A percentile compares a stretch with the other conserved stretches of the same genome.
phyloP scores from a whole-genome alignment of 2,113 vertebrate genomes.

The Loxodonta africana region DNA sequence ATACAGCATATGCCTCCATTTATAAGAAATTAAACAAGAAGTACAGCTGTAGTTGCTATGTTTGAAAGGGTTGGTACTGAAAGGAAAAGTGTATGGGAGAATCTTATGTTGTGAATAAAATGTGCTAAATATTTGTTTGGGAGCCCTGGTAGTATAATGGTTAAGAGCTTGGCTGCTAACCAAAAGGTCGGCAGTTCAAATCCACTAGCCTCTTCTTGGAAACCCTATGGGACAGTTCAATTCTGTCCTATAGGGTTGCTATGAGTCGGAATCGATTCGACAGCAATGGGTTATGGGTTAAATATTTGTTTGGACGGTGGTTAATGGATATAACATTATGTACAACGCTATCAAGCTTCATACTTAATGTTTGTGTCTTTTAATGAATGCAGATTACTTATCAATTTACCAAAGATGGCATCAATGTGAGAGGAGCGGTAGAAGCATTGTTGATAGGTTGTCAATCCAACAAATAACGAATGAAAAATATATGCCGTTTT shows the following conservation, averaged over 20 bases:
- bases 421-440: neutral
- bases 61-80: neutral
- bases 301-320: neutral
- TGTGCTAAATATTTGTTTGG: neutral
- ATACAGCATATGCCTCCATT: neutral
- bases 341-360: neutral
- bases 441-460: neutral
- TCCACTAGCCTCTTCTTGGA: no score
- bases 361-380: neutral
- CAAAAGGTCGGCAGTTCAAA: no score
- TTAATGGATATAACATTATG: neutral
- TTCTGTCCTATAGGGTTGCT: no score
- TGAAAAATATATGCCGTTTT: neutral
- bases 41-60: neutral
- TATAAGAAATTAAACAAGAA: neutral
- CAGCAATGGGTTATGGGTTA: neutral
- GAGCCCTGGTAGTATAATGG: no score
- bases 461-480: neutral
- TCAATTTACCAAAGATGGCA: neutral
- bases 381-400: neutral
- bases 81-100: neutral
- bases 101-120: neutral
- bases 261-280: no score
- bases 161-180: no score
- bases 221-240: no score